Conservation (phyloP, 2,888 invertebrate species). For the Odontothrips loti region DNA sequence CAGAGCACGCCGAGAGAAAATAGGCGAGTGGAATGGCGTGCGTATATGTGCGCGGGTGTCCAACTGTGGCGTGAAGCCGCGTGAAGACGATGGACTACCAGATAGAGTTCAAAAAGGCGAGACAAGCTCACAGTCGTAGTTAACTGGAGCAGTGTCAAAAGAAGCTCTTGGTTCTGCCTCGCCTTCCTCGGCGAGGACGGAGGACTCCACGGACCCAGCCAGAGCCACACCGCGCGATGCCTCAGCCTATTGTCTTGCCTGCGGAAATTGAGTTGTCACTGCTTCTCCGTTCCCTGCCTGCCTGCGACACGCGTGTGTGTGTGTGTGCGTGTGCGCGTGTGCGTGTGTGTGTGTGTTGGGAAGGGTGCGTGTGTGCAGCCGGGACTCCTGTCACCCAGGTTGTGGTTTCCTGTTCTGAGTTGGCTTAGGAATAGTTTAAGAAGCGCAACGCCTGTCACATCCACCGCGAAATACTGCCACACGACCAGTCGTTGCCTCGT, state of each 20-base stretch:
- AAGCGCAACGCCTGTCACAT: neutral
- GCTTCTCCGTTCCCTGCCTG: constrained; percentile 5
- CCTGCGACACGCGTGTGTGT: neutral
- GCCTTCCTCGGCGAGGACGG: neutral
- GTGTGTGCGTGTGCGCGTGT: constrained; percentile 4
- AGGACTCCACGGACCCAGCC: neutral
- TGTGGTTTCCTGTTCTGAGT: neutral
- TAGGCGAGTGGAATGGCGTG: neutral
- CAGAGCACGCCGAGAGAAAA: neutral
- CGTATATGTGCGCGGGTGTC: neutral
- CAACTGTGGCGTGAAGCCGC: neutral
- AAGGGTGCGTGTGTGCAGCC: neutral
- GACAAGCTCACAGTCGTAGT: no score
- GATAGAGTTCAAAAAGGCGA: no score
- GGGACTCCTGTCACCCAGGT: neutral
- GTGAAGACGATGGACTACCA: no score
- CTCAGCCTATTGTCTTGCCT: neutral
- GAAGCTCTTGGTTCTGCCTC: no score
- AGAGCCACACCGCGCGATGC: neutral
- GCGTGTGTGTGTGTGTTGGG: neutral
- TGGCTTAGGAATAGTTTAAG: neutral
- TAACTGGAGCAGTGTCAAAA: no score
- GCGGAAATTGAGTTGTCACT: constrained; percentile 18
- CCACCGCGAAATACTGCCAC: no score
- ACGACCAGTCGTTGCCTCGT: no score